Base-by-base conservation (phyloP, 2,888 invertebrate species). In the Spodoptera picta region DNA sequence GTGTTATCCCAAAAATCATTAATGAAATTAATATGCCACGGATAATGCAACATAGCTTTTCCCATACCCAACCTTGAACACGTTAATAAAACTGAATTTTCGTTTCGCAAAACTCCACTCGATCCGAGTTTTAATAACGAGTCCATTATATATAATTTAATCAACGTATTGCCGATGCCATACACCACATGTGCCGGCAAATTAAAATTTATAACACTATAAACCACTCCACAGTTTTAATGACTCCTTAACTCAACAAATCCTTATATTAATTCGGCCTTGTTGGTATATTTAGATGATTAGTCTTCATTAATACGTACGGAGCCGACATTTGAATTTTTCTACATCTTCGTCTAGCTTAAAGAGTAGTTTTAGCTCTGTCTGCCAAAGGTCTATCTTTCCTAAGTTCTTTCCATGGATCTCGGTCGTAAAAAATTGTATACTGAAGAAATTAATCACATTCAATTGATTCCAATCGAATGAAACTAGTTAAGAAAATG, bases 261-360 rank as follows among this genome's bases (percentile, higher is more conserved):
- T 90, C 90, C 88, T 83, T 85, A 84, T 87, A 92, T 92, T 88
- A 89, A 91, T 90, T 89, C 85, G 86, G 85, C 92, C 92, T 92
- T 92, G 92, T 75, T 76, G 63, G 84, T 86, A 86, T 88, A 89
- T 90, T 92, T 84, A 87, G 89, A 86, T 89, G 85, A 90, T 92
- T 88, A 89, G 81, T 84, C 83, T 87, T 88, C 84, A 86, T 88
- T 83, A 81, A 77, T 81, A 65, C 73, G 62, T 69, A 56, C 48
- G 43, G 46, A 61, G 59, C 46, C 42, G 61, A 62, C 66, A 73
- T 73, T 71, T 55, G 63, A 67, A 77, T 80, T 68, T 63, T 65
- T 66, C 73, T 60, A 72, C 61, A 51, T 59, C 52, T 53, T 42
- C 27, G 24, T 27, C 45, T 47, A 44, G 14, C 11, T 60, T 14